Evolutionary conservation across 2,888 invertebrate species (phyloP).

Genomic region (Tenodera sinensis): DNA sequence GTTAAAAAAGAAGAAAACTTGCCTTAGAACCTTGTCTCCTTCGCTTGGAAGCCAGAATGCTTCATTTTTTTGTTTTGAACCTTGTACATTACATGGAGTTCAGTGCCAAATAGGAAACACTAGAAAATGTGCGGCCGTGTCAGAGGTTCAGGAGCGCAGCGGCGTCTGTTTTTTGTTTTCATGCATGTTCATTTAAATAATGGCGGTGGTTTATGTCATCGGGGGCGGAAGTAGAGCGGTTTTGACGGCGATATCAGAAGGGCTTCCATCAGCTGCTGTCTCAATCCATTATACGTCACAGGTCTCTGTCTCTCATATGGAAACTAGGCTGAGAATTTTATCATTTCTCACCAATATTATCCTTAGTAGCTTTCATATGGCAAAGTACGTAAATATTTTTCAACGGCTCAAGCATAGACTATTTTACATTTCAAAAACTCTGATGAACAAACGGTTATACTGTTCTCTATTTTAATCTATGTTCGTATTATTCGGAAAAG

Average conservation of each 20-base stretch:
- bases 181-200: background rate
- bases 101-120: background rate
- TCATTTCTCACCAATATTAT: too few species aligned
- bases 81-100: background rate
- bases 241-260: background rate
- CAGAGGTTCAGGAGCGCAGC: background rate
- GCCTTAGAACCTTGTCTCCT: background rate
- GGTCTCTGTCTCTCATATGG: background rate
- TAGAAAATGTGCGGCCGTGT: background rate
- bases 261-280: background rate
- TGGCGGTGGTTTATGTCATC: background rate
- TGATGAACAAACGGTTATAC: too few species aligned
- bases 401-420: too few species aligned
- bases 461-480: too few species aligned
- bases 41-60: background rate
- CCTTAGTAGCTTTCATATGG: too few species aligned
- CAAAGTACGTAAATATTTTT: too few species aligned
- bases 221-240: background rate
- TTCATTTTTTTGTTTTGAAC: background rate
- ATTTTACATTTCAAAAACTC: too few species aligned
- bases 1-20: background rate
- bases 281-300: background rate
- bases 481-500: too few species aligned
- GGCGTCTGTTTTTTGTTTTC: background rate
- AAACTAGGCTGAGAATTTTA: too few species aligned